A percentile compares a stretch with the other conserved stretches of the same genome.
Conservation (phyloP, 2,113 vertebrate species). For the Pyrgilauda ruficollis region DNA sequence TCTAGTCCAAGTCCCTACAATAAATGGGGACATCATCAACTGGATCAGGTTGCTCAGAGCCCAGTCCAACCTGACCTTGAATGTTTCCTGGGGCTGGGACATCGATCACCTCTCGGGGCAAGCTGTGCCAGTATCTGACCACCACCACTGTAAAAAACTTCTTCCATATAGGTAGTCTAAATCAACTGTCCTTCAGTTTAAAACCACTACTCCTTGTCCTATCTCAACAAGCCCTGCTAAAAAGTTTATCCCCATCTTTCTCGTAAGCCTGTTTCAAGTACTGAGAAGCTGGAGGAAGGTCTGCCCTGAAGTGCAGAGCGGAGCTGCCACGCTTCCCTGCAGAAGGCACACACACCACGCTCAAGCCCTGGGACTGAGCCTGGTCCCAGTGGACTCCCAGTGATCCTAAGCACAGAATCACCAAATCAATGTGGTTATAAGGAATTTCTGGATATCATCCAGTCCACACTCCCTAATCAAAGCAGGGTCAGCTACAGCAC, state of each 20-base stretch:
- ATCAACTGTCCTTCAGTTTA: background rate
- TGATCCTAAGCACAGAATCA: background rate
- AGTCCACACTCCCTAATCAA: background rate
- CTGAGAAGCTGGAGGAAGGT: background rate
- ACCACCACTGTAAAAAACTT: background rate
- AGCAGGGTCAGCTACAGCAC: background rate
- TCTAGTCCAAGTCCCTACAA: background rate
- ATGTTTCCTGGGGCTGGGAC: background rate
- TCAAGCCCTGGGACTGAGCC: background rate
- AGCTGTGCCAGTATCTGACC: background rate
- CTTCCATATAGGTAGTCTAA: background rate
- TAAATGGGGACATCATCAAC: background rate
- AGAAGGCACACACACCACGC: accelerated
- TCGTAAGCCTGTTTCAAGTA: background rate
- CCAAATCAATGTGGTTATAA: background rate
- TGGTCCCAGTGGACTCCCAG: background rate
- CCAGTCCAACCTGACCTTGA: background rate
- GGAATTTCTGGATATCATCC: background rate
- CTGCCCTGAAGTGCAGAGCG: background rate
- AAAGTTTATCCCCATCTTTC: background rate
- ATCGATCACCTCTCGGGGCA: background rate
- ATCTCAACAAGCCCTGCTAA: background rate
- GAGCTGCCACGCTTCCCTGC: accelerated
- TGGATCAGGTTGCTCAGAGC: background rate
- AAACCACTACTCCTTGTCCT: background rate